phyloP scores from a whole-genome alignment of 2,113 vertebrate genomes.

The Siphamia tubifer region DNA sequence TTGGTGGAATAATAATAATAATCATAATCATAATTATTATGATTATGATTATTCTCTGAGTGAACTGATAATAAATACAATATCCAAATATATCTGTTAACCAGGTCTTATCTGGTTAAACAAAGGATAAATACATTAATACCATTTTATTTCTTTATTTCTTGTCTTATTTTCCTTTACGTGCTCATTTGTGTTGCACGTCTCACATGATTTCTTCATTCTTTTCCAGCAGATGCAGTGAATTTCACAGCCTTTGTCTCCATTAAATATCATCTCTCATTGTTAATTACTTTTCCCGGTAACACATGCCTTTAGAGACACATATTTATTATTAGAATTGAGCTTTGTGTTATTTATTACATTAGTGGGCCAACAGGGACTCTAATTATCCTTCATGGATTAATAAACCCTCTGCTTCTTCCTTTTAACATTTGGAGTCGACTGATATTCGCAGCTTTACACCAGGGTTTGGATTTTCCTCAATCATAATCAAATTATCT shows the following conservation, averaged over 20 bases:
- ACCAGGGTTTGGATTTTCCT: not conserved
- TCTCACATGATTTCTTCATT: not conserved
- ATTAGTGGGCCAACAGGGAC: conserved; percentile 1
- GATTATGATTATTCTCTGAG: no score
- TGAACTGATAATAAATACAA: no score
- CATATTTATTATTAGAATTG: not conserved
- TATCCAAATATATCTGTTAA: no score
- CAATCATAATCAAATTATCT: not conserved
- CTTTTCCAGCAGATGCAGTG: not conserved
- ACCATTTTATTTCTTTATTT: no score
- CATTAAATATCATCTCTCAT: conserved; percentile 6
- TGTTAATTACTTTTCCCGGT: conserved; percentile 3
- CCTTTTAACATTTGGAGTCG: not conserved
- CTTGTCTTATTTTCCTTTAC: not conserved
- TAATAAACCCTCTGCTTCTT: not conserved
- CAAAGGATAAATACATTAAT: no score
- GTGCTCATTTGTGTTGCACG: not conserved
- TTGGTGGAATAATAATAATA: no score
- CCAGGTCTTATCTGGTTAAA: no score
- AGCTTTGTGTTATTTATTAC: conserved; percentile 33
- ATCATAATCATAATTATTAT: no score
- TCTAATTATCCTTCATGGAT: conserved; percentile 18
- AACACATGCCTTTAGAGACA: conserved; percentile 1
- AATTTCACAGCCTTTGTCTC: conserved; percentile 1
- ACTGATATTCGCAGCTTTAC: not conserved